Base-by-base conservation (phyloP, 1,140 invertebrate species). In the Phymastichus coffea region DNA sequence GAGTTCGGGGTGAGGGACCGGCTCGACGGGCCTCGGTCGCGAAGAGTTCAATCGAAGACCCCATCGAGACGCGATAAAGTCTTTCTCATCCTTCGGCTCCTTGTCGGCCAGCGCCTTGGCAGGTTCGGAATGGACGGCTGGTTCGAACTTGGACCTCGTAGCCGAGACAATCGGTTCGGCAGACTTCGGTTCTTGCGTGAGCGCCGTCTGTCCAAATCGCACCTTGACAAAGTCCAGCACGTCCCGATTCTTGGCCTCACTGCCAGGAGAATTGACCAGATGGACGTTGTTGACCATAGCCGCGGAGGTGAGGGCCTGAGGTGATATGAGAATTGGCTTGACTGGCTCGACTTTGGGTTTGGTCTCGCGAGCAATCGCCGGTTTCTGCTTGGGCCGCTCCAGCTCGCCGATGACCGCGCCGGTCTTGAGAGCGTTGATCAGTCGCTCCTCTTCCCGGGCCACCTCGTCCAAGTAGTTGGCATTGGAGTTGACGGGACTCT, bases 381-480 rank as follows among this genome's bases (percentile, higher is more conserved):
- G 71, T 55, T 81, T 73, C 20, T 80, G 70, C 6, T 69, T 66
- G 1, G 33, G 52, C 30, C 54, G 37, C 30, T 43, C 20, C 4
- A 28, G 80, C 52, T 88, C 87, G 10, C 82, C 82, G 2, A 90
- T 83, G 1, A 90, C 82, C 10, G 84, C 83, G 6, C 89, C 89
- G 9, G 88, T 90, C 66, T 91, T 88, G 28, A 93, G 72, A 0
- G 90, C 90, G 63, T 90, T 86, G 63, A 92, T 87, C 37, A 93
- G 77, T 48, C 87, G 78, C 70, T 92, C 90, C 70, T 93, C 91
- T 70, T 92, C 90, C 1, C 87, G 80, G 1, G 88, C 88, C 2
- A 92, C 88, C 69, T 88, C 86, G 60, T 86, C 81, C 4, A 81
- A 57, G 28, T 79, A 81, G 3, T 69, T 70, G 4, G 72, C 68